Evolutionary conservation across 1,140 invertebrate species (phyloP), one percentile per base, ranked within the genome.

Genomic region (Diplogasteroides magnus): DNA sequence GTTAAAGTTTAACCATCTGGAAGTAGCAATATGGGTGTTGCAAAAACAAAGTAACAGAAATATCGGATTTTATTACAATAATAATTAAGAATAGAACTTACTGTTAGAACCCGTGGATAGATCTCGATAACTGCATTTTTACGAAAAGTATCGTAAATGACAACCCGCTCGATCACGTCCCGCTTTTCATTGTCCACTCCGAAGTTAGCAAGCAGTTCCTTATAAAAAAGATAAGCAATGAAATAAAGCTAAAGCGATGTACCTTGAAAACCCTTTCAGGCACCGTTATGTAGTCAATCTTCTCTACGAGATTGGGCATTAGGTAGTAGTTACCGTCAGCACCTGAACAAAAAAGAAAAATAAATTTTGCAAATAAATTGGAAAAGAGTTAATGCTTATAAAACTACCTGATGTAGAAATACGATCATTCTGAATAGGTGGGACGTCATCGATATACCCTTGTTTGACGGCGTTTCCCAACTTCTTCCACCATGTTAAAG

Each of bases 101-200:
- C 78, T 61, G 77, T 66, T 29, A 79, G 25, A 25, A 69, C 27
- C 26, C 76, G 32, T 3, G 78, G 78, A 56, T 79, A 79, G 1
- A 80, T 61, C 67, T 79, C 78, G 26, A 81, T 61, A 27, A 68
- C 62, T 2, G 29, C 19, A 2, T 73, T 55, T 26, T 58, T 31
- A 26, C 55, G 25, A n/a, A 81, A n/a, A 14, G 78, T 57, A 25
- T 74, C 78, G 26, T 58, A 19, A 31, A 79, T 69, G 25, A 81
- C 78, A 1, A 55, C 48, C 19, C 78, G 59, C 25, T 28, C 0
- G 31, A 79, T 80, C 0, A 67, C 67, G 57, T 79, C 78, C n/a
- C 80, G 68, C 2, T 77, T 55, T 31, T 69, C 68, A 14, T 68
- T 48, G 11, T 70, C 76, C 13, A 83, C 58, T 1, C 72, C 78